Conservation (phyloP, 2,888 invertebrate genomes). For the Drosophila meridiana region DNA sequence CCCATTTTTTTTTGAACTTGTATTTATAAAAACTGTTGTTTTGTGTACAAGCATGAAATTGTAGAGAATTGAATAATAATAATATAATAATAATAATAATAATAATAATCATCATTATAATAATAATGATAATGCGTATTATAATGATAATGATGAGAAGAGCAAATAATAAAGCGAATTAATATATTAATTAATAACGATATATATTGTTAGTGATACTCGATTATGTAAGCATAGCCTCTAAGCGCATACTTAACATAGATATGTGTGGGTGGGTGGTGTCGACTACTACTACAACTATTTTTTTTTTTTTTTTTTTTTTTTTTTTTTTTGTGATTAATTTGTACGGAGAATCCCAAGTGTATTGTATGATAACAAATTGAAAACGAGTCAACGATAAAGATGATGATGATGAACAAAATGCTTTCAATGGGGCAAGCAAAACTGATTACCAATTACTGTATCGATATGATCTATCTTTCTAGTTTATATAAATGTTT, state of each 20-base stretch:
- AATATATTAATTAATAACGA: constrained; percentile 59
- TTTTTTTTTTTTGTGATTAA: constrained; percentile 21
- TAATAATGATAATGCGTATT: constrained; percentile 24
- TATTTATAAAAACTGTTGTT: constrained; percentile 73
- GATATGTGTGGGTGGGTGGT: constrained; percentile 35
- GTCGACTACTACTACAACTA: constrained; percentile 1
- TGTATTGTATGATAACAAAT: constrained; percentile 53
- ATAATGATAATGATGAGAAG: constrained; percentile 27
- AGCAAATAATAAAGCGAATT: constrained; percentile 45
- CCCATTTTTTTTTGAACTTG: constrained; percentile 62
- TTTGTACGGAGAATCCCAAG: constrained; percentile 18
- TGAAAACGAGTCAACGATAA: constrained; percentile 57
- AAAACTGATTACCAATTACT: constrained; percentile 38
- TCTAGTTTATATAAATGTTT: constrained; percentile 32
- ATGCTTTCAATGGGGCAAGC: constrained; percentile 49
- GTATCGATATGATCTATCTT: constrained; percentile 38
- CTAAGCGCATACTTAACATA: constrained; percentile 63
- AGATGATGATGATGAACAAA: constrained; percentile 3
- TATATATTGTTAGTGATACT: constrained; percentile 78
- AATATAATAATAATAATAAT: constrained; percentile 23
- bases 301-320: constrained; percentile 49
- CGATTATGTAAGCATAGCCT: constrained; percentile 71
- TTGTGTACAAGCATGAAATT: constrained; percentile 66
- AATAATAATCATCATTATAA: constrained; percentile 22
- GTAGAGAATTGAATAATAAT: constrained; percentile 63